Percentiles rank a stretch among this genome's conserved stretches.
Conservation (phyloP, 2,888 invertebrate species). For the Brachyptera risi region DNA sequence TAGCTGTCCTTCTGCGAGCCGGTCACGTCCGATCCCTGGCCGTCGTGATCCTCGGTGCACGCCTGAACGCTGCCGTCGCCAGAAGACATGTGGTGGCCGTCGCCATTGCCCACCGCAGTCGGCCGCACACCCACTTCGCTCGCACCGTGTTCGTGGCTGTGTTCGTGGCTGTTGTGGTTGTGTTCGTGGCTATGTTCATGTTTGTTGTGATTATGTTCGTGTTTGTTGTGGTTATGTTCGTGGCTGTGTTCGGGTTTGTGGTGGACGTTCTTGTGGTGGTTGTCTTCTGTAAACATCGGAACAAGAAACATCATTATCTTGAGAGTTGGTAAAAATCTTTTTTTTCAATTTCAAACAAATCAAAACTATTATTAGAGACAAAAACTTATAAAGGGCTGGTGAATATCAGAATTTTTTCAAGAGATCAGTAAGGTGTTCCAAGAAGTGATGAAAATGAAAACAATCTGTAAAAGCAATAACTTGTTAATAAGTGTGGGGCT, state of each 20-base stretch:
- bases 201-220: neutral
- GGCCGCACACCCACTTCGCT: neutral
- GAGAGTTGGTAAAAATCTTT: no score
- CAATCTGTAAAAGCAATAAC: no score
- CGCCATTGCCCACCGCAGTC: neutral
- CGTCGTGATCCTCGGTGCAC: neutral
- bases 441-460: no score
- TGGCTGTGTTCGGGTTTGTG: neutral
- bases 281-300: no score
- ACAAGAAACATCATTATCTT: no score
- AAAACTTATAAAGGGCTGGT: no score
- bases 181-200: slow-evolving; percentile 40
- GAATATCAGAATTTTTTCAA: no score
- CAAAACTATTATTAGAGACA: no score
- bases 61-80: neutral
- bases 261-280: slow-evolving; percentile 9
- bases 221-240: slow-evolving; percentile 33
- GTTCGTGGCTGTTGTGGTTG: slow-evolving; percentile 40
- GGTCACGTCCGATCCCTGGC: neutral
- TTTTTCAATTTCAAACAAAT: no score
- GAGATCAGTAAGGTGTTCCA: no score
- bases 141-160: slow-evolving; percentile 41
- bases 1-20: slow-evolving; percentile 53
- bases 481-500: no score
- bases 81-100: neutral